Evolutionary conservation across 2,113 vertebrate species (phyloP).

Genomic region (Ameiurus melas): DNA sequence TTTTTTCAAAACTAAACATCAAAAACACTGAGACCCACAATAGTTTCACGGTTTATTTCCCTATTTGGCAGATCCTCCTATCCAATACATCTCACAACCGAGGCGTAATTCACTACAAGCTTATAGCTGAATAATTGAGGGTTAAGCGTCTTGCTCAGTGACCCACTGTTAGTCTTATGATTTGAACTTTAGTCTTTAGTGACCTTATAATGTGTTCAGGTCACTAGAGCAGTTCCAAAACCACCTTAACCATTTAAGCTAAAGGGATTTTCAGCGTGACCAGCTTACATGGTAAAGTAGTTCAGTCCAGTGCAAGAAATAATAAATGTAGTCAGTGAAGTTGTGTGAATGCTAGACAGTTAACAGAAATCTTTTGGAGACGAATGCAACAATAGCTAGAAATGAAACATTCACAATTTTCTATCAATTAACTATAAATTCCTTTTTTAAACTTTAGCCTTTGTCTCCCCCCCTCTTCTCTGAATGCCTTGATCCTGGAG

Average conservation of each 20-base stretch:
- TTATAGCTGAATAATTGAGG: background rate
- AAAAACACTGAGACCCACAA: background rate
- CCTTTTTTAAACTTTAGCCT: background rate
- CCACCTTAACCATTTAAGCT: background rate
- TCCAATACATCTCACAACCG: background rate
- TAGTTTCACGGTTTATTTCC: background rate
- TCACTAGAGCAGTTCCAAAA: slow-evolving; percentile 6
- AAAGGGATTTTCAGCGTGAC: slow-evolving; percentile 16
- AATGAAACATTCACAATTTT: background rate
- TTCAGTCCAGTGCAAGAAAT: too few species aligned
- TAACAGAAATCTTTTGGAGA: background rate
- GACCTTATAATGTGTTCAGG: background rate
- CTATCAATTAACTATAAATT: background rate
- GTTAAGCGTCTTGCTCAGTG: background rate
- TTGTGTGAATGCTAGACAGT: background rate
- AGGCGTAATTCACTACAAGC: background rate
- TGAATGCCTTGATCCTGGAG: background rate
- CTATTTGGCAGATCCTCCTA: background rate
- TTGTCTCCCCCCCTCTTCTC: background rate
- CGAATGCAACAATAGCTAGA: background rate
- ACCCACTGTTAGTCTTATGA: background rate
- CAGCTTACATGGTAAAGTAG: background rate
- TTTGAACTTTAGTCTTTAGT: background rate
- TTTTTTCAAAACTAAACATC: background rate
- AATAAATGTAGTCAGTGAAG: background rate